A percentile compares a stretch with the other conserved stretches of the same genome.
These are phyloP conservation scores for Melanotus villosus DNA, from an alignment of 2,888 invertebrate genomes.

Conservation along the genomic window DNA sequence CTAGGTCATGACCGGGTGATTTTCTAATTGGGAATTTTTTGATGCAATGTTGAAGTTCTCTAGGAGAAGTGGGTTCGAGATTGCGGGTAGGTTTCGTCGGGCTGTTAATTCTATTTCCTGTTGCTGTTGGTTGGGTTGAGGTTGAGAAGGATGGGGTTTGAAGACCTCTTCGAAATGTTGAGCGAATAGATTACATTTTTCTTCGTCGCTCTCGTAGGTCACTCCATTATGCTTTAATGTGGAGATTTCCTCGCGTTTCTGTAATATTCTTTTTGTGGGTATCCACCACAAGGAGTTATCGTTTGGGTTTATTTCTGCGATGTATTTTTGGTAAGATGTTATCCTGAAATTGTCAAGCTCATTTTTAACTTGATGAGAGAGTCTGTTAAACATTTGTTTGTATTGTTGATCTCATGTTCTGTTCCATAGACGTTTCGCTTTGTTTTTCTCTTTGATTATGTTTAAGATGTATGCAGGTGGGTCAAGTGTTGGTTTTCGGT, in stretches of 20 bases:
- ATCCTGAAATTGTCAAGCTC: neutral
- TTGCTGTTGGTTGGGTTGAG: no score
- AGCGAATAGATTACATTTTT: neutral
- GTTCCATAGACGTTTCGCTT: neutral
- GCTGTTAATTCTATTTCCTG: no score
- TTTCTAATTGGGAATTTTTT: no score
- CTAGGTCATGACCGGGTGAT: no score
- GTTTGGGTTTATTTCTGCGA: neutral
- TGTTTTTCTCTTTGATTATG: neutral
- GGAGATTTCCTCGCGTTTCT: neutral
- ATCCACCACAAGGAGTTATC: constrained; percentile 2
- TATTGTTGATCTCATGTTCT: neutral
- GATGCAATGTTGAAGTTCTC: no score
- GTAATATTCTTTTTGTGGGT: neutral
- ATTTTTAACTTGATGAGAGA: neutral
- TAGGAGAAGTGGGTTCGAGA: no score
- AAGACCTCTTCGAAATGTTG: neutral
- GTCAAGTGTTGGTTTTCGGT: no score
- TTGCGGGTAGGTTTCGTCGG: no score
- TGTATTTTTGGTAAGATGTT: neutral
- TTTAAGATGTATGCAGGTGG: no score
- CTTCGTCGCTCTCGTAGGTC: neutral
- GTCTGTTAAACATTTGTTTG: neutral
- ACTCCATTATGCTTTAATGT: neutral
- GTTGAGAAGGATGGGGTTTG: neutral